Percentiles rank a stretch among this genome's conserved stretches.
Evolutionary conservation across 2,113 vertebrate genomes (phyloP).

Genomic region (Dissostichus mawsoni): DNA sequence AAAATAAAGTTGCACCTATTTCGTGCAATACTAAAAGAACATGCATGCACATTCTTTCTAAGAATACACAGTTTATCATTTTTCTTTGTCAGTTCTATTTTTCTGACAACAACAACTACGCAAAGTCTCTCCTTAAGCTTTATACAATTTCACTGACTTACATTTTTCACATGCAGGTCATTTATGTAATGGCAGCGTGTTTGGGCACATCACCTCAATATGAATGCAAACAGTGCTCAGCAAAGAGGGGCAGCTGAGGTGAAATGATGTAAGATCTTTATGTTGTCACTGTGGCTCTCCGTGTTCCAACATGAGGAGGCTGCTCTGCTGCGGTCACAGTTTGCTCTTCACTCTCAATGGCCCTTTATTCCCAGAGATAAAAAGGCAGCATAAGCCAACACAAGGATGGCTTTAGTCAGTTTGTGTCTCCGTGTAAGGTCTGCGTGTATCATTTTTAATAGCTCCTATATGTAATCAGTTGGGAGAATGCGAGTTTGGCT

Average conservation of each 20-base stretch:
- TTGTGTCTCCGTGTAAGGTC: constrained; percentile 29
- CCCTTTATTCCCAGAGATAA: constrained; percentile 55
- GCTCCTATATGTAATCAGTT: too few species aligned
- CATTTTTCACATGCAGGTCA: neutral
- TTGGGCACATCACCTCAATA: neutral
- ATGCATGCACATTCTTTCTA: neutral
- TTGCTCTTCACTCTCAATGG: constrained; percentile 51
- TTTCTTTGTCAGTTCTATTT: too few species aligned
- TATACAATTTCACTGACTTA: neutral
- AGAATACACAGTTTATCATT: neutral
- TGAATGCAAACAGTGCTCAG: neutral
- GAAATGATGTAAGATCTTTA: constrained; percentile 30
- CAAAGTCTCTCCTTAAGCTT: neutral
- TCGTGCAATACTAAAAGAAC: too few species aligned
- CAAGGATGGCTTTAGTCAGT: constrained; percentile 39
- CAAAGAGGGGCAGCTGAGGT: neutral
- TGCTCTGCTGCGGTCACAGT: constrained; percentile 59
- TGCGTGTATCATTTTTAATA: neutral
- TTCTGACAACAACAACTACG: neutral
- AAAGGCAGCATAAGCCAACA: constrained; percentile 40
- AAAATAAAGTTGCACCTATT: neutral
- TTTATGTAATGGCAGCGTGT: constrained; percentile 39
- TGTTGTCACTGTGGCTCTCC: constrained; percentile 18
- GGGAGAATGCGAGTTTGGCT: too few species aligned
- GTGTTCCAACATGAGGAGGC: constrained; percentile 59